Conservation (phyloP, 2,888 invertebrate genomes). For the Helicoverpa assulta region DNA sequence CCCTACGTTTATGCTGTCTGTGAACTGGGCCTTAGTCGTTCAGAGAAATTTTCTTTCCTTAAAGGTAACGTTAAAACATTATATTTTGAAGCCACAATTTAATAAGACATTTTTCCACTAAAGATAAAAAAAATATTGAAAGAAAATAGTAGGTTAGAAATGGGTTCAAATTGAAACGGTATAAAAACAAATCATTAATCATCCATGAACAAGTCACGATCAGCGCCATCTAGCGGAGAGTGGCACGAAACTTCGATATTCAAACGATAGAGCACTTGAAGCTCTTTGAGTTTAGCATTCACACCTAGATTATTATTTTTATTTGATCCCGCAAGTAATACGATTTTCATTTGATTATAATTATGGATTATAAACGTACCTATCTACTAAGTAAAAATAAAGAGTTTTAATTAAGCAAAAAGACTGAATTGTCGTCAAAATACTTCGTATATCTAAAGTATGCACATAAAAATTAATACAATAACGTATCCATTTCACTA, state of each 20-base stretch:
- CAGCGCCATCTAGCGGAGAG: slow-evolving; percentile 81
- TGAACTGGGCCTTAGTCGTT: too few species aligned
- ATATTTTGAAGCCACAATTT: too few species aligned
- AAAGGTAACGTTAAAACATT: too few species aligned
- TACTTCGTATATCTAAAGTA: background rate
- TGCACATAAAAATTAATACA: slow-evolving; percentile 21
- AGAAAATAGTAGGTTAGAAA: too few species aligned
- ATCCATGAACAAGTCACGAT: background rate
- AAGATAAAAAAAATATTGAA: too few species aligned
- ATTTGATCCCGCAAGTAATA: background rate
- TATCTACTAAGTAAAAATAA: too few species aligned
- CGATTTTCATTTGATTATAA: too few species aligned
- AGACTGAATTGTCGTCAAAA: background rate
- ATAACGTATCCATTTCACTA: slow-evolving; percentile 35
- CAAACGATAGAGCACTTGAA: background rate
- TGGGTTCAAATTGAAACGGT: background rate
- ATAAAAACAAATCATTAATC: background rate
- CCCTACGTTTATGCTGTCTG: too few species aligned
- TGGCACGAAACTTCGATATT: slow-evolving; percentile 58
- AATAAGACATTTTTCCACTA: too few species aligned
- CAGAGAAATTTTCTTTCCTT: too few species aligned
- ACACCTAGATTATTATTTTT: background rate
- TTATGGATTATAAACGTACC: too few species aligned
- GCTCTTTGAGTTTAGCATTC: background rate
- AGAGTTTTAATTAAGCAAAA: background rate